Evolutionary conservation across 2,113 vertebrate genomes (phyloP), one percentile per base, ranked within the genome.

Genomic region (Anoplopoma fimbria): DNA sequence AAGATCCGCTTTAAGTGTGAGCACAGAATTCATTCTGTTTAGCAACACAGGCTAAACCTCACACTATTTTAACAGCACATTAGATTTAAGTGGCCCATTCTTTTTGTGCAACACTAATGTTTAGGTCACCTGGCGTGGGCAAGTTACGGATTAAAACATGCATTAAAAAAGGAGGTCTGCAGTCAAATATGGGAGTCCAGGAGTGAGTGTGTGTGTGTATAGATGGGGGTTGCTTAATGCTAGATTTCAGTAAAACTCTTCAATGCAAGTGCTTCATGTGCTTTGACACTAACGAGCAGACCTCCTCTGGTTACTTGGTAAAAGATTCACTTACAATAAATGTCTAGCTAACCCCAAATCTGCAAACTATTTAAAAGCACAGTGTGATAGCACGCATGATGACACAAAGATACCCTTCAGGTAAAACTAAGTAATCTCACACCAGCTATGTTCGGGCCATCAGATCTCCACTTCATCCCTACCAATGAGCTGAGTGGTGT

Each of bases 401-500:
- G 62, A 74, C 63, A 60, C 40, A 70, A 75, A 57, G 29, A 51
- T 27, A 73, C 36, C 57, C 73, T 74, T 85, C 29, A 70, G 40
- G 25, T 69, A 34, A 77, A 80, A 80, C 53, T 51, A 61, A n/a
- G 10, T 81, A 69, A 87, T 77, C 79, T 89, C 60, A 57, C 63
- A 40, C 64, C 31, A 34, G 45, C 75, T 33, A 36, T 51, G 34
- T 68, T 67, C 42, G 71, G n/a, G 73, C 69, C 49, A 58, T 94
- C 90, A 95, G 69, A 95, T 81, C 47, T 84, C 84, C 34, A 94
- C 82, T 34, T 67, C 40, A 12, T 92, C 90, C 57, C 87, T 89
- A 73, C 90, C 88, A 23, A 96, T 92, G 34, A 96, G 95, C 88
- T 89, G 94, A 77, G 94, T 80, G 0, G 90, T 94, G 83, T 95